Evolutionary conservation across 2,797 vertebrate species (phyloP), one percentile per base, ranked within the genome.

Genomic region (Anas bahamensis): DNA sequence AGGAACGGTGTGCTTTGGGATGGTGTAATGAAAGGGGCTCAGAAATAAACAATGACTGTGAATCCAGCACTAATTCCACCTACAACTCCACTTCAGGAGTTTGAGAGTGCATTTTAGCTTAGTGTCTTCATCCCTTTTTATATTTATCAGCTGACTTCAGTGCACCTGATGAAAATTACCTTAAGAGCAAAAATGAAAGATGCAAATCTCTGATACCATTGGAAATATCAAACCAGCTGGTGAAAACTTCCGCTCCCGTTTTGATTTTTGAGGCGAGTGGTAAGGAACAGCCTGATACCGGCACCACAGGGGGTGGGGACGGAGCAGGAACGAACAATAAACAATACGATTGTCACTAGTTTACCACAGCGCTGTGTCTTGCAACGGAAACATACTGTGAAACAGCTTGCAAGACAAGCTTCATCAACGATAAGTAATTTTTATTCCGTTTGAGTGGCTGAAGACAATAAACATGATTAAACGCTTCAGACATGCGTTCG

Each of bases 401-500:
- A 97, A 97, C 97, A 97, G 97, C 97, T 97, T 98, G 97, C 41
- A 55, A 97, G 96, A 96, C 94, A 97, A 97, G 97, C 95, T 94
- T 96, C 97, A 97, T 96, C 97, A 97, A 97, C 96, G 97, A 96
- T 95, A 97, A 97, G 96, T 97, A 97, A 97, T 98, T 98, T 98
- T 98, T 98, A 98, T 97, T 98, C 97, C 94, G 72, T 97, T 91
- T 98, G 97, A 97, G 94, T 97, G 97, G 97, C 31, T 97, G 96
- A 93, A 97, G 96, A 98, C 97, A 98, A 97, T 97, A 97, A 97
- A 96, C 93, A 91, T 97, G 97, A 98, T 97, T 98, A 97, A 98
- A 95, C 65, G 92, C 95, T 97, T 96, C 94, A 97, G 97, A 97
- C 96, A 56, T 41, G 96, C 95, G 94, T 95, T 97, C 94, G 97